Evolutionary conservation across 2,888 invertebrate genomes (phyloP), one percentile per base, ranked within the genome.

Genomic region (Cantharis flavilabris): DNA sequence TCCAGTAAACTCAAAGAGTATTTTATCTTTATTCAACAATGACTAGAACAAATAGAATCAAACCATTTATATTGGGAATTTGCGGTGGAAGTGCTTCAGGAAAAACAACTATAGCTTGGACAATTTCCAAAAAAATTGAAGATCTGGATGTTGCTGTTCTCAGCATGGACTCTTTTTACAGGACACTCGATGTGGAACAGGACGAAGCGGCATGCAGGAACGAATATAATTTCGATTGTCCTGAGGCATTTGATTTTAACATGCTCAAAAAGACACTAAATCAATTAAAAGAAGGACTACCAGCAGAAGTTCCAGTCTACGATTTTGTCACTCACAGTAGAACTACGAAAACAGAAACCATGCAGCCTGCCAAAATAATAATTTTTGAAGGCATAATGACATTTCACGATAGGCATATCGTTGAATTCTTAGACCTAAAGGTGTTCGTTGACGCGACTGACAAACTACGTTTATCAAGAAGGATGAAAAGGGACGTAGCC

Each of bases 291-390:
- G 96, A 97, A 86, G 98, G 98, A 2, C 95, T 96, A 87, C 97
- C 97, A 89, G 98, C 98, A 0, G 98, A 98, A 86, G 98, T 99
- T 76, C 99, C 99, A 69, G 95, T 99, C 82, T 99, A 99, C 88
- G 99, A 99, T 91, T 99, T 99, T 90, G 94, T 97, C 77, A 96
- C 96, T 70, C 97, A 97, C 87, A 92, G 95, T 63, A 90, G 98
- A 83, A 98, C 98, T 89, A 92, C 92, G 80, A 92, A 95, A 86
- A 96, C 97, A 79, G 97, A 98, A 95, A 97, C 97, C 20, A 98
- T 99, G 96, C 99, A 99, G 89, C 99, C 99, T 62, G 99, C 99
- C 11, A 99, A 99, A 90, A 99, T 99, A 76, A 97, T 99, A 80
- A 98, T 99, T 86, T 99, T 99, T 90, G 99, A 99, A 89, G 99